These are phyloP conservation scores for Rhinolophus sinicus DNA, from an alignment of 2,113 vertebrate species.

Conservation along the genomic window DNA sequence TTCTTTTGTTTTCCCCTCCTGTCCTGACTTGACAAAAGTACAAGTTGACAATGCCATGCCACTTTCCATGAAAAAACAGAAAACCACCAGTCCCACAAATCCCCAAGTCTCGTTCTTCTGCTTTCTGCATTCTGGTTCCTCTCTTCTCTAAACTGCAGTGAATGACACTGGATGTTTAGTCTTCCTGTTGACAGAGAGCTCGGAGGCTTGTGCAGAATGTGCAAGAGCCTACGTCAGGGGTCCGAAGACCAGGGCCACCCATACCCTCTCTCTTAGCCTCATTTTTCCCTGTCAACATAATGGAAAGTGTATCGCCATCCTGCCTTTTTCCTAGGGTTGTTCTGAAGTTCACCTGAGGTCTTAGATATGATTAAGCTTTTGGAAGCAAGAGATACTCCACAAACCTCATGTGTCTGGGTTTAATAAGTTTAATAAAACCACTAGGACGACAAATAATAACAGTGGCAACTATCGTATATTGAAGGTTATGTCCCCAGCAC, in stretches of 20 bases:
- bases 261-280: not conserved
- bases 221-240: not conserved
- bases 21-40: not conserved
- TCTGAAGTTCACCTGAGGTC: not conserved
- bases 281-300: not conserved
- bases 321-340: not conserved
- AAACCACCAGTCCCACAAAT: not conserved
- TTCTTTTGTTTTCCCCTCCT: no score
- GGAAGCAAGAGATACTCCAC: not conserved
- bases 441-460: not conserved
- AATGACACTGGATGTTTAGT: not conserved
- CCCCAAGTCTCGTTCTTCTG: not conserved
- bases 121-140: not conserved
- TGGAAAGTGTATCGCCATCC: fast-evolving
- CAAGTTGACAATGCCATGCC: not conserved
- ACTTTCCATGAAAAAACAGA: not conserved
- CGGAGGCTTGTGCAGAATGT: not conserved
- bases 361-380: not conserved
- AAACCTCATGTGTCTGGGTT: not conserved
- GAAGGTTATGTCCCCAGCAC: not conserved
- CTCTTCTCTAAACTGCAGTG: not conserved
- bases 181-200: not conserved
- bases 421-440: not conserved
- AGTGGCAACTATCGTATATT: fast-evolving
- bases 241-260: not conserved